phyloP scores from a whole-genome alignment of 1,140 invertebrate genomes.

The Zophobas morio region DNA sequence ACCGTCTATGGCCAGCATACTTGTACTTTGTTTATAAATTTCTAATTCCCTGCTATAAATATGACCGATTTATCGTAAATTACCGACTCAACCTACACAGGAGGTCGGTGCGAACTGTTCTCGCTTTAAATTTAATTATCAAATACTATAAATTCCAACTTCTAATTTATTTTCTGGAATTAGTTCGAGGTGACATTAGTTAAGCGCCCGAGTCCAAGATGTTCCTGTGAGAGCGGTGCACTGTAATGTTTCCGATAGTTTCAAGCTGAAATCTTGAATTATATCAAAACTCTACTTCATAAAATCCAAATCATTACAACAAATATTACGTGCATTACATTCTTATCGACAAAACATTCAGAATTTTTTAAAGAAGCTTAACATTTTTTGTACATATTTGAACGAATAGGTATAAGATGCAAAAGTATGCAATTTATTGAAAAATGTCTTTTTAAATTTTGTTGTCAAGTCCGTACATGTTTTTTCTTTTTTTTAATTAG shows the following conservation, averaged over 20 bases:
- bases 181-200: conserved; percentile 5
- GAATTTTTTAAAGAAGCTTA: too few species aligned
- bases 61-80: conserved; percentile 50
- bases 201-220: conserved; percentile 8
- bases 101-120: conserved; percentile 11
- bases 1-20: conserved; percentile 51
- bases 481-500: too few species aligned
- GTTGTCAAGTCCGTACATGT: too few species aligned
- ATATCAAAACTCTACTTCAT: too few species aligned
- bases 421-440: too few species aligned
- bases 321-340: too few species aligned
- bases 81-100: conserved; percentile 9
- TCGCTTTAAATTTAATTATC: conserved; percentile 47
- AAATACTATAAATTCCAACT: conserved; percentile 38
- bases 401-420: too few species aligned
- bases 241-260: not conserved
- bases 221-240: not conserved
- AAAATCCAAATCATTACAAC: too few species aligned
- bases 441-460: too few species aligned
- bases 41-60: conserved; percentile 44
- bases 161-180: conserved; percentile 31
- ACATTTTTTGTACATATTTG: too few species aligned
- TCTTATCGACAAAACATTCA: too few species aligned
- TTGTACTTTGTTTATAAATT: conserved; percentile 50
- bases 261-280: not conserved